Percentiles rank a stretch among this genome's conserved stretches.
phyloP scores from a whole-genome alignment of 2,113 vertebrate genomes.

The Furnarius figulus region DNA sequence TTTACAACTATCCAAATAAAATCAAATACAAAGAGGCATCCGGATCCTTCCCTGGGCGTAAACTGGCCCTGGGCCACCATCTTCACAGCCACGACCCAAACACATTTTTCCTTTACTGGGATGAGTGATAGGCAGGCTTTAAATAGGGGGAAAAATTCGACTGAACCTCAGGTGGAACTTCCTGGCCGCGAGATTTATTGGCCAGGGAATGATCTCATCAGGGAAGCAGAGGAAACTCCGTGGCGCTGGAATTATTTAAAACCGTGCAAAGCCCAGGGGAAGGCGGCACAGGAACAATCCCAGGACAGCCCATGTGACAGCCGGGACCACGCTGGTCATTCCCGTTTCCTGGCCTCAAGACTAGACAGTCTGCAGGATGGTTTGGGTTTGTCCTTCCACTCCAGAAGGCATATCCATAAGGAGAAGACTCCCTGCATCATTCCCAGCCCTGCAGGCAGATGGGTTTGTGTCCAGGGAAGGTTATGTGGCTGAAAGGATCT shows the following conservation, averaged over 20 bases:
- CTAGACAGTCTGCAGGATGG: not conserved
- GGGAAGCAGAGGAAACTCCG: slow-evolving; percentile 45
- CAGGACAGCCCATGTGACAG: not conserved
- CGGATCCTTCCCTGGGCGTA: not conserved
- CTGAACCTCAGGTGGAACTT: slow-evolving; percentile 50
- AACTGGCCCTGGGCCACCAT: not conserved
- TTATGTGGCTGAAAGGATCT: accelerated
- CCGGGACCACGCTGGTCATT: not conserved
- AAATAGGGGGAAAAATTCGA: not conserved
- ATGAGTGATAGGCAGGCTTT: not conserved
- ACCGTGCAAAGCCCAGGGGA: not conserved
- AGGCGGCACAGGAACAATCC: not conserved
- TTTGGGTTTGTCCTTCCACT: not conserved
- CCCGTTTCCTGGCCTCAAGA: not conserved
- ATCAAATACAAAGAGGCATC: not conserved
- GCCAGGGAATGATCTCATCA: slow-evolving; percentile 36
- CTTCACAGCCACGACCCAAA: not conserved
- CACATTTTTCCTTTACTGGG: not conserved
- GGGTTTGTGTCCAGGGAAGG: not conserved
- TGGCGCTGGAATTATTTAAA: slow-evolving; percentile 9
- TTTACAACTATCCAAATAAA: not conserved
- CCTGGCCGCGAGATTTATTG: not conserved
- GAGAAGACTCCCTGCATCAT: accelerated
- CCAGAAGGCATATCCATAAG: accelerated
- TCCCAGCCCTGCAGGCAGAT: accelerated